Evolutionary conservation across 2,113 vertebrate genomes (phyloP).

Genomic region (Atlantisia rogersi): DNA sequence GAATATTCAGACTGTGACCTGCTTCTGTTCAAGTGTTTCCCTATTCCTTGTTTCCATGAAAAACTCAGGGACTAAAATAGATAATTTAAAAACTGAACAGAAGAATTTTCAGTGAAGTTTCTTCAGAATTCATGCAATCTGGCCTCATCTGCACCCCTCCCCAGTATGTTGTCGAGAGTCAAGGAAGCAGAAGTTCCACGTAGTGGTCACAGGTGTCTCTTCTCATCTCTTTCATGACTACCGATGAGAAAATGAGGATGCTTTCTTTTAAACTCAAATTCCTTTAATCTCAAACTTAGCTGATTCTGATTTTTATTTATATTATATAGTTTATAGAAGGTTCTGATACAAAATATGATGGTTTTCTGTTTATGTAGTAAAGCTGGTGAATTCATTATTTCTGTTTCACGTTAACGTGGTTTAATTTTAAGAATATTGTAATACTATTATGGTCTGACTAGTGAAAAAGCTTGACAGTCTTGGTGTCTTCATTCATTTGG

Average conservation of each 20-base stretch:
- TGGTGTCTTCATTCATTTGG: background rate
- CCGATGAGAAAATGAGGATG: background rate
- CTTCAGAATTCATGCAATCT: background rate
- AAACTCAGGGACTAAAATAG: background rate
- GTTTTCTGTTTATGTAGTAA: background rate
- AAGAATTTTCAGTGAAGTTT: background rate
- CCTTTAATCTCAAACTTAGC: background rate
- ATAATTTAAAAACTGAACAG: background rate
- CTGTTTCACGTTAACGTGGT: background rate
- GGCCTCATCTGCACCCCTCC: background rate
- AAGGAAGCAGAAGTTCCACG: background rate
- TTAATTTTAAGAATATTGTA: background rate
- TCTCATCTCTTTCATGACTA: background rate
- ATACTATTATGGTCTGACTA: background rate
- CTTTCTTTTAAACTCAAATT: background rate
- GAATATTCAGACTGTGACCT: background rate
- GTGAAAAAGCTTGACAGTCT: background rate
- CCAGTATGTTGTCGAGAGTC: background rate
- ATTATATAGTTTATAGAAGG: background rate
- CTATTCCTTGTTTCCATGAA: background rate
- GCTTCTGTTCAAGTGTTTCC: background rate
- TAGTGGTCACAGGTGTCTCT: background rate
- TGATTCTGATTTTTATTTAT: background rate
- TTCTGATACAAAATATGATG: background rate
- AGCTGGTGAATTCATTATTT: background rate